phyloP scores from a whole-genome alignment of 2,797 vertebrate species.

The Xyrichtys novacula region DNA sequence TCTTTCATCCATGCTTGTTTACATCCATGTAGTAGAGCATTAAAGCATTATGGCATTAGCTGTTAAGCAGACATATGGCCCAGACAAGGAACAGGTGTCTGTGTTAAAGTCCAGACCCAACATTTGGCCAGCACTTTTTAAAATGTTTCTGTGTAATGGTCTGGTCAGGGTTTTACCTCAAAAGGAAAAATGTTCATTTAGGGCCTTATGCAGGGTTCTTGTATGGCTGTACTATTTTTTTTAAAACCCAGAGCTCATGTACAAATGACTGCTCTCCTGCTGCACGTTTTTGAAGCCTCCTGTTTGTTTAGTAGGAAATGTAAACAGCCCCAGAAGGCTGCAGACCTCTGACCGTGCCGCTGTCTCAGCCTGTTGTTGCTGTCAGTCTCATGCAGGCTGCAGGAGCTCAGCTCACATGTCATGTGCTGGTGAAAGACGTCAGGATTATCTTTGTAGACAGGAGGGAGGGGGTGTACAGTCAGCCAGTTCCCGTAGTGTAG shows the following conservation, averaged over 20 bases:
- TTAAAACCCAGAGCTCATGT: background rate
- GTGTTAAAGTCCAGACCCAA: too few species aligned
- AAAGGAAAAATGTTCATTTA: background rate
- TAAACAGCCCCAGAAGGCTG: constrained; percentile 18
- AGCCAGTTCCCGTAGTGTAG: constrained; percentile 72
- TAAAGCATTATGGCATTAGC: too few species aligned
- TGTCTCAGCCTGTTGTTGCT: constrained; percentile 32
- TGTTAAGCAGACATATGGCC: too few species aligned
- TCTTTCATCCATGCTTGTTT: too few species aligned
- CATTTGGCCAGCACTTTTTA: too few species aligned
- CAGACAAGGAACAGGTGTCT: too few species aligned
- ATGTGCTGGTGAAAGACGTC: background rate
- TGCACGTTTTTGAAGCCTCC: constrained; percentile 4
- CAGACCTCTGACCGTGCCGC: constrained; percentile 19
- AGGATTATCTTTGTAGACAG: background rate
- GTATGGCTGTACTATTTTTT: background rate
- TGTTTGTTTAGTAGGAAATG: constrained; percentile 22
- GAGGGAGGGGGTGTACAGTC: fast-evolving
- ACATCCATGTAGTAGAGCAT: too few species aligned
- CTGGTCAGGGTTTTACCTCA: background rate
- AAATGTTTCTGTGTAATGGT: background rate
- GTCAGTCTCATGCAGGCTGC: constrained; percentile 18
- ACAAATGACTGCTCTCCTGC: background rate
- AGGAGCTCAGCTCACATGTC: background rate
- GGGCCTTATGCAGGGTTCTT: background rate